phyloP scores from a whole-genome alignment of 2,113 vertebrate genomes.

The Atrichornis clamosus region DNA sequence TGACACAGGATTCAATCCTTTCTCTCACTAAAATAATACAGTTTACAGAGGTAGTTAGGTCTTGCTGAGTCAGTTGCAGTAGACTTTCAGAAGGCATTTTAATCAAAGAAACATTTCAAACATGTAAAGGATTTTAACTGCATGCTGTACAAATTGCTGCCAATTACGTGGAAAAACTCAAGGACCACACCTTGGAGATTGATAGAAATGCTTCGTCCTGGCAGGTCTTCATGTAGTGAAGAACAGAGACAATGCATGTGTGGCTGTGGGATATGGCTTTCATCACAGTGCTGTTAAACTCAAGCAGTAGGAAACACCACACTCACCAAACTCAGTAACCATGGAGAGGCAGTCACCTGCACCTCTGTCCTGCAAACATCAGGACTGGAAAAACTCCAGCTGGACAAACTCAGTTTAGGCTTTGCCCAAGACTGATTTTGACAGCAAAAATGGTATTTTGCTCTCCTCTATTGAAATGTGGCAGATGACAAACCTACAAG shows the following conservation, averaged over 20 bases:
- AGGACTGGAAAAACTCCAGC: neutral
- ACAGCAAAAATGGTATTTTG: neutral
- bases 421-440: neutral
- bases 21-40: neutral
- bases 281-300: neutral
- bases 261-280: neutral
- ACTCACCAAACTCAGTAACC: neutral
- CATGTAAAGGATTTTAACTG: neutral
- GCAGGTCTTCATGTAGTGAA: neutral
- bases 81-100: neutral
- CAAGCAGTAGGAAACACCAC: neutral
- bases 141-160: neutral
- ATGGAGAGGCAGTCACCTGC: fast-evolving
- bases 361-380: neutral
- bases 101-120: neutral
- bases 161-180: neutral
- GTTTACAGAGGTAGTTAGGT: neutral
- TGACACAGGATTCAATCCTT: neutral
- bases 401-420: neutral
- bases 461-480: neutral
- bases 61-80: neutral
- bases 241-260: fast-evolving
- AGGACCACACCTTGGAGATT: neutral
- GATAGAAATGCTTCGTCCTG: neutral
- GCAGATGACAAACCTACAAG: neutral